Conservation (phyloP, 2,888 invertebrate species). For the Sylvicola cinctus region DNA sequence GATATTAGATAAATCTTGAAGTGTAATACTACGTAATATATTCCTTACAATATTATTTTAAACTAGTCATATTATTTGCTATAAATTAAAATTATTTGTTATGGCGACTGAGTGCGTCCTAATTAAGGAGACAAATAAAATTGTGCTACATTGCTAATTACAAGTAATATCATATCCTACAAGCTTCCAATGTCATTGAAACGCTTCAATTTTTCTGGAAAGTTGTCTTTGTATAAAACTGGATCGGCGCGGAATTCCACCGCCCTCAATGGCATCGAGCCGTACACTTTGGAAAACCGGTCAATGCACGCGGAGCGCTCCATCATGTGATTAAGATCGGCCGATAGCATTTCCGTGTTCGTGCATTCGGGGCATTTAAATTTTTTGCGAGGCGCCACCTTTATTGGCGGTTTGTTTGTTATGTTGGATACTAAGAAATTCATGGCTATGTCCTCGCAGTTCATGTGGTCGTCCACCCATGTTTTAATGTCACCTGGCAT, state of each 20-base stretch:
- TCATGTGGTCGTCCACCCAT: constrained; percentile 92
- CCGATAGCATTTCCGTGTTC: constrained; percentile 84
- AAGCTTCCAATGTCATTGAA: constrained; percentile 81
- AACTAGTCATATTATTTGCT: too few relatives aligned
- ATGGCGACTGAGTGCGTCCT: too few relatives aligned
- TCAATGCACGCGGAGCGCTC: constrained; percentile 82
- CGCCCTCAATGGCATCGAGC: constrained; percentile 66
- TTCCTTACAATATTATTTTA: too few relatives aligned
- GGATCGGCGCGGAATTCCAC: constrained; percentile 93
- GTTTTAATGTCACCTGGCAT: constrained; percentile 68
- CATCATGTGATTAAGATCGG: constrained; percentile 81
- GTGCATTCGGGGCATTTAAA: constrained; percentile 93
- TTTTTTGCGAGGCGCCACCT: constrained; percentile 87
- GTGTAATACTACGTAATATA: too few relatives aligned
- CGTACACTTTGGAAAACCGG: constrained; percentile 54
- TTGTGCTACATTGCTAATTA: too few relatives aligned
- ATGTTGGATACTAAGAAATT: constrained; percentile 88
- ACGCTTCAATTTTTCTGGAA: constrained; percentile 66
- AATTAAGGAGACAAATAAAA: too few relatives aligned
- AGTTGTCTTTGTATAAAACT: constrained; percentile 69
- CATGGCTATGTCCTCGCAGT: constrained; percentile 97
- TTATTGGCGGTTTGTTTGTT: constrained; percentile 85
- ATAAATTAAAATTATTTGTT: too few relatives aligned
- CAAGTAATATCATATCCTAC: constrained; percentile 25
- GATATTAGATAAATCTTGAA: too few relatives aligned